phyloP scores from a whole-genome alignment of 2,797 vertebrate genomes.

The Pelochelys cantorii region DNA sequence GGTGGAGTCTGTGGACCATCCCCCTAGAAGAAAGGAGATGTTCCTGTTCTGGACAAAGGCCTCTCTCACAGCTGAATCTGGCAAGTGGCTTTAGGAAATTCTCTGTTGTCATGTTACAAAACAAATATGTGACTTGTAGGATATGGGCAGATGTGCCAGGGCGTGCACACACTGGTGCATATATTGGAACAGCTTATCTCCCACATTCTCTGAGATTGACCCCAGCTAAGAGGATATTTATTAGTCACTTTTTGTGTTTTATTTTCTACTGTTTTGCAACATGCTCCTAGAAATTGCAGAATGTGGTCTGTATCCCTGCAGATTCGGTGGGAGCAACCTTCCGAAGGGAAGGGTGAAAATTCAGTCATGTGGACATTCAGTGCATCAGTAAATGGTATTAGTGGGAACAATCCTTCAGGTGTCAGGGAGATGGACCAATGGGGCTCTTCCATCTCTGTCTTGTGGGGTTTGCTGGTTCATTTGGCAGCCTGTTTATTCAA shows the following conservation, averaged over 20 bases:
- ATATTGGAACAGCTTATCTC: fast-evolving
- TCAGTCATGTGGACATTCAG: not conserved
- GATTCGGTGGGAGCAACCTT: not conserved
- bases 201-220: not conserved
- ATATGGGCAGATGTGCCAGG: fast-evolving
- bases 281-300: not conserved
- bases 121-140: not conserved
- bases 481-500: not conserved
- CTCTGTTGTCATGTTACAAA: not conserved
- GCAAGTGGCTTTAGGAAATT: not conserved
- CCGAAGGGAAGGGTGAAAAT: not conserved
- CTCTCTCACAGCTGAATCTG: not conserved
- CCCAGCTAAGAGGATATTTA: not conserved
- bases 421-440: not conserved
- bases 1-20: not conserved
- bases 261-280: not conserved
- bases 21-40: not conserved
- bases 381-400: not conserved
- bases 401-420: not conserved
- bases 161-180: fast-evolving
- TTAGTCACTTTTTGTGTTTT: not conserved
- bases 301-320: not conserved
- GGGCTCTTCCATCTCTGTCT: not conserved
- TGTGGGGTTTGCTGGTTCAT: not conserved
- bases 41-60: fast-evolving